Conservation (phyloP, 2,797 vertebrate species). For the Pitangus sulphuratus region DNA sequence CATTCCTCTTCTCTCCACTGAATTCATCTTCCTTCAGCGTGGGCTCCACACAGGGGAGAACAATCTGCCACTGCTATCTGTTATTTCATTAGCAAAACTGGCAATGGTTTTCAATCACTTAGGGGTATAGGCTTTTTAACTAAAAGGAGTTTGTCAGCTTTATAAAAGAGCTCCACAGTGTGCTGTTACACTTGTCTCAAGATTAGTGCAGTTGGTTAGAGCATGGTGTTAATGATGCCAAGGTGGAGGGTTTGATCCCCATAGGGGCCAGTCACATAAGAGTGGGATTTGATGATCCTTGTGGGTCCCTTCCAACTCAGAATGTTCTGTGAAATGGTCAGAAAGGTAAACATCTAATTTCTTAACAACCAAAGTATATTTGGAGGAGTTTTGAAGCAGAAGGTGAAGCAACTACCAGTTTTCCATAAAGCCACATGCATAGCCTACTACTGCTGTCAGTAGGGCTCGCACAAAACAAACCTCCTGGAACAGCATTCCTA, state of each 20-base stretch:
- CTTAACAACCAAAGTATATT: not conserved
- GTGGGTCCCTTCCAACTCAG: not conserved
- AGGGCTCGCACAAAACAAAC: not conserved
- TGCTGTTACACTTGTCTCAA: not conserved
- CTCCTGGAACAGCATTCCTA: not conserved
- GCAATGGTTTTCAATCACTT: not conserved
- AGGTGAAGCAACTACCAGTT: not conserved
- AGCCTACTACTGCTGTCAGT: not conserved
- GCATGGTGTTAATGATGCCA: not conserved
- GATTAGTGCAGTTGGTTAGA: not conserved
- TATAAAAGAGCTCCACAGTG: not conserved
- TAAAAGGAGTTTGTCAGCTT: not conserved
- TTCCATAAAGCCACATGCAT: rapidly evolving
- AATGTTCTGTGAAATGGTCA: not conserved
- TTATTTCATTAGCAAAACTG: not conserved
- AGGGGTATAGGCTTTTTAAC: not conserved
- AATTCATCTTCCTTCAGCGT: not conserved
- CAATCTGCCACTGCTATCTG: not conserved
- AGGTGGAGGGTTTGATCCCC: not conserved
- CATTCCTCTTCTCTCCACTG: not conserved
- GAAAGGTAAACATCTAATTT: not conserved
- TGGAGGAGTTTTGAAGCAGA: not conserved
- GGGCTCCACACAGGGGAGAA: not conserved
- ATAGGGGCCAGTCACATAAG: not conserved
- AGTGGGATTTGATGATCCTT: not conserved